Conservation (phyloP, 2,797 vertebrate species). For the Sebastes goodei region DNA sequence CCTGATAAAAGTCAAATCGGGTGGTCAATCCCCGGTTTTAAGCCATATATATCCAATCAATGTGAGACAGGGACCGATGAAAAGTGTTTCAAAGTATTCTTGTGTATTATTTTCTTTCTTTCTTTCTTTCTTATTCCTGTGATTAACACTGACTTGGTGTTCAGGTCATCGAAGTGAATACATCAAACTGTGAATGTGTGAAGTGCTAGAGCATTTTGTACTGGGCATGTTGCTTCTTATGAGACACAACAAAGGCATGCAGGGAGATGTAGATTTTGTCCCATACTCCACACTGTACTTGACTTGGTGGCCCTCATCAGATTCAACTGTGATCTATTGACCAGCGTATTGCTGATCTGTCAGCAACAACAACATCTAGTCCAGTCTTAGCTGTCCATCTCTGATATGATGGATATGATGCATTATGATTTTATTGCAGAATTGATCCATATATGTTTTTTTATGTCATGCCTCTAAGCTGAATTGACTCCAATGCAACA, state of each 20-base stretch:
- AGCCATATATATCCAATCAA: not conserved
- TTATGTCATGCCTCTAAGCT: slow-evolving; percentile 1
- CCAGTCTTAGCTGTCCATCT: not conserved
- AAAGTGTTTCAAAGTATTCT: not conserved
- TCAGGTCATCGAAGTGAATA: slow-evolving; percentile 27
- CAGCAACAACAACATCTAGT: not conserved
- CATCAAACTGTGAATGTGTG: slow-evolving; percentile 15
- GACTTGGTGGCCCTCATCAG: not conserved
- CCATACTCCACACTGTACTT: no score
- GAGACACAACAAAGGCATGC: slow-evolving; percentile 19
- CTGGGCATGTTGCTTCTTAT: not conserved
- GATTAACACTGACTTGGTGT: not conserved
- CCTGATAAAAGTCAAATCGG: no score
- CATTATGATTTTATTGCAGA: slow-evolving; percentile 18
- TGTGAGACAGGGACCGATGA: not conserved
- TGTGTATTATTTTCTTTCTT: not conserved
- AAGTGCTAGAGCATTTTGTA: not conserved
- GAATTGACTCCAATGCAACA: slow-evolving; percentile 2
- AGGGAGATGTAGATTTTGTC: not conserved
- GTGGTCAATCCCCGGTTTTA: slow-evolving; percentile 6
- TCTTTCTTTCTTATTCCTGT: not conserved
- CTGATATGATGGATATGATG: slow-evolving; percentile 8
- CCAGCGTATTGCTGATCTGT: not conserved
- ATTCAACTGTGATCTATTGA: not conserved
- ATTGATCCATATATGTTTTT: slow-evolving; percentile 17